These are phyloP conservation scores for Rhinogobio ventralis DNA, from an alignment of 2,797 vertebrate genomes.

Conservation along the genomic window DNA sequence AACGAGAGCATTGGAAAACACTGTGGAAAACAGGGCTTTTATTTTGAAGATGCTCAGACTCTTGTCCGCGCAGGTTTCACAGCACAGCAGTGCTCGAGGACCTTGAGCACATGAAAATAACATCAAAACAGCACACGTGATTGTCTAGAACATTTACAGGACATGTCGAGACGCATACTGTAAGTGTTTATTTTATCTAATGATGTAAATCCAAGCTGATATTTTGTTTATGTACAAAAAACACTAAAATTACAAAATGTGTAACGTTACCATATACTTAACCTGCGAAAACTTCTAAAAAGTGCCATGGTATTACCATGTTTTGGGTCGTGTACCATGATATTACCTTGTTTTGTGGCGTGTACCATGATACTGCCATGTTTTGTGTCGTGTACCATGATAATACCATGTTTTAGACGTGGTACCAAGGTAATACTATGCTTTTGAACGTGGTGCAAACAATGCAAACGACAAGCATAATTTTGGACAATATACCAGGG, in stretches of 20 bases:
- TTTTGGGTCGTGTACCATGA: background rate
- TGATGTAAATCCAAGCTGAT: conserved; percentile 2
- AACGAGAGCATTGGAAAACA: background rate
- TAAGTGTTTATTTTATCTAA: conserved; percentile 60
- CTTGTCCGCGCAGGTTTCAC: background rate
- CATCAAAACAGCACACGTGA: background rate
- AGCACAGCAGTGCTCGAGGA: conserved; percentile 28
- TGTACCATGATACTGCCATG: background rate
- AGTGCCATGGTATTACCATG: too few species aligned
- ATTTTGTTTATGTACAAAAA: background rate
- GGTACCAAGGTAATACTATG: background rate
- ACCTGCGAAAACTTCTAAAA: background rate
- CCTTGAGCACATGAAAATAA: conserved; percentile 52
- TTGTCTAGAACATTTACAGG: background rate
- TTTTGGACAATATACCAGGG: background rate
- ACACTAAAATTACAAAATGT: background rate
- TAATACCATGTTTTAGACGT: background rate
- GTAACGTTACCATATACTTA: background rate
- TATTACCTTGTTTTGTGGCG: background rate
- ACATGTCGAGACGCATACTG: conserved; percentile 73
- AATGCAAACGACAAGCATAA: too few species aligned
- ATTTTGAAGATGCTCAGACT: background rate
- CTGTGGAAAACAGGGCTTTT: background rate
- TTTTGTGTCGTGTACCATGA: background rate
- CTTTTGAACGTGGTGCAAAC: too few species aligned